Percentiles rank a stretch among this genome's conserved stretches.
Conservation (phyloP, 1,140 invertebrate species). For the Panagrolaimus sp. region DNA sequence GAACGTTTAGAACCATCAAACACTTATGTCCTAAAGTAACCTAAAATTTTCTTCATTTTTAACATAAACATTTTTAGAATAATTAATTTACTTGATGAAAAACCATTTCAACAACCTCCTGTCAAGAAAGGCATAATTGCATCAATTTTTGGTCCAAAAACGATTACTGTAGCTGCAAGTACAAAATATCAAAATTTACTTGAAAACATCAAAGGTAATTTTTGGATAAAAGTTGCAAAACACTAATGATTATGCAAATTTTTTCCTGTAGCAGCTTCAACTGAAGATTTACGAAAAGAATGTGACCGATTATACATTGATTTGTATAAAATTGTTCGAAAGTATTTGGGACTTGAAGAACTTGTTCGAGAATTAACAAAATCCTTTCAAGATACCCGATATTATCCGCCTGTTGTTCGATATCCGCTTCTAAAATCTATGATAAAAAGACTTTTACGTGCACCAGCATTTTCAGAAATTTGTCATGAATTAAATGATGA, state of each 20-base stretch:
- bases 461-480: conserved; percentile 88
- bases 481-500: conserved; percentile 69
- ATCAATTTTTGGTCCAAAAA: conserved; percentile 35
- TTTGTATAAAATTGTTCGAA: conserved; percentile 79
- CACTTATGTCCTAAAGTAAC: conserved; percentile 73
- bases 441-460: conserved; percentile 86
- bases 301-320: conserved; percentile 88
- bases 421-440: conserved; percentile 88
- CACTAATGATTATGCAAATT: conserved; percentile 18
- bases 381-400: conserved; percentile 75
- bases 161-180: conserved; percentile 34
- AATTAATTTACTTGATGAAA: conserved; percentile 73
- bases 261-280: conserved; percentile 74
- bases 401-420: conserved; percentile 83
- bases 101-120: conserved; percentile 75
- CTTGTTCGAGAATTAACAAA: conserved; percentile 81
- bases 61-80: conserved; percentile 73
- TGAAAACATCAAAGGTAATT: conserved; percentile 37
- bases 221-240: neutral
- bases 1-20: conserved; percentile 82
- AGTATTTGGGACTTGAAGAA: conserved; percentile 79
- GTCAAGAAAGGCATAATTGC: conserved; percentile 73
- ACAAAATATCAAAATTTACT: conserved; percentile 35
- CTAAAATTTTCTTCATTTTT: neutral
- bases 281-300: conserved; percentile 79